A percentile compares a stretch with the other conserved stretches of the same genome.
Evolutionary conservation across 1,140 invertebrate species (phyloP).

Genomic region (Diorhabda carinulata): DNA sequence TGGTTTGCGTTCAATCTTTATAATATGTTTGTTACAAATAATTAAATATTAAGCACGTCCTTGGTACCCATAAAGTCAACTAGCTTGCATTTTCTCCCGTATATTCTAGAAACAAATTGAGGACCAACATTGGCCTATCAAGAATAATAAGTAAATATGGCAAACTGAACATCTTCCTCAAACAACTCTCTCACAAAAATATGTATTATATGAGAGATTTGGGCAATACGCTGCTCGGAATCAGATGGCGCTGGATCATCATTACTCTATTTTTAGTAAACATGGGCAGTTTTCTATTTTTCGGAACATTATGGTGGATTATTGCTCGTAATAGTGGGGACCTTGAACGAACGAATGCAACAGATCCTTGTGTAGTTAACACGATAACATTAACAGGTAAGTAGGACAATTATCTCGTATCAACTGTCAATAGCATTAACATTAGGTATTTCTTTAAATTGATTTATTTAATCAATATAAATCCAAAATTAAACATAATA

Average conservation of each 20-base stretch:
- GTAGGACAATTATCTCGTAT: background rate
- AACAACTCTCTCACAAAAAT: slow-evolving; percentile 31
- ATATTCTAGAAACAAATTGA: no score
- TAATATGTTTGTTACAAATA: no score
- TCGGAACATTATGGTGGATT: slow-evolving; percentile 37
- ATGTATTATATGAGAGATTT: slow-evolving; percentile 56
- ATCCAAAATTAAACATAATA: background rate
- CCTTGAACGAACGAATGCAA: slow-evolving; percentile 20
- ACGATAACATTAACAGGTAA: slow-evolving; percentile 30
- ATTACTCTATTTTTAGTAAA: slow-evolving; percentile 48
- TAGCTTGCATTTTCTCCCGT: no score
- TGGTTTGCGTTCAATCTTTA: no score
- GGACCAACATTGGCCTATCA: slow-evolving; percentile 14
- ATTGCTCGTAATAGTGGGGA: slow-evolving; percentile 36
- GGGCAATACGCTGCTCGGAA: slow-evolving; percentile 59
- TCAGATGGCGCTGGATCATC: slow-evolving; percentile 60
- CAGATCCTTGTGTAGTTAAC: slow-evolving; percentile 31
- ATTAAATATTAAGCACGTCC: no score
- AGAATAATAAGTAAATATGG: slow-evolving; percentile 37
- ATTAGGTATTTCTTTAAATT: background rate
- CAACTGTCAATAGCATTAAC: background rate
- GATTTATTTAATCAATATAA: background rate
- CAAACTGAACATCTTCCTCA: slow-evolving; percentile 31
- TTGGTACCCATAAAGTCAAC: no score
- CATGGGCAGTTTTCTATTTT: slow-evolving; percentile 33